Evolutionary conservation across 2,797 vertebrate genomes (phyloP).

Genomic region (Ctenosaura bakeri): DNA sequence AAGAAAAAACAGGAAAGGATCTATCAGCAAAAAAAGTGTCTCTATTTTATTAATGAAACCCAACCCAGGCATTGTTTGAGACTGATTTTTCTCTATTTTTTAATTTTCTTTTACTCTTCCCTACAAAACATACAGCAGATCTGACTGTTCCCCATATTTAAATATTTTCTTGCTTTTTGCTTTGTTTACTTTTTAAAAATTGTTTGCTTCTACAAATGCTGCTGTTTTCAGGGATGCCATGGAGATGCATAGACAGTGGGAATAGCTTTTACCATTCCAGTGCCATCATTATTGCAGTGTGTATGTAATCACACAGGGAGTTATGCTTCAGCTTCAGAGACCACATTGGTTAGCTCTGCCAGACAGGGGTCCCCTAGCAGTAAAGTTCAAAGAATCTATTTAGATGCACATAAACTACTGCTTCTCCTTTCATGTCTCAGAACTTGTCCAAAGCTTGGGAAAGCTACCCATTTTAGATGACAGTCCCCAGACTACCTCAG

Average conservation of each 20-base stretch:
- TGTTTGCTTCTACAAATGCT: conserved; percentile 19
- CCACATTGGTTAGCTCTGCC: not conserved
- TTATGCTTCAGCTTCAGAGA: conserved; percentile 9
- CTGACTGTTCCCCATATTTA: not conserved
- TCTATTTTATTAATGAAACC: not conserved
- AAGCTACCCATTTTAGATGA: too few species aligned
- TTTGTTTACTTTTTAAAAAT: conserved; percentile 3
- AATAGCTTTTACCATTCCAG: not conserved
- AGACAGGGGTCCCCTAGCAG: not conserved
- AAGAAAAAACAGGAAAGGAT: not conserved
- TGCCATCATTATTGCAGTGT: not conserved
- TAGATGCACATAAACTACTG: not conserved
- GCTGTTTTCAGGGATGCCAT: not conserved
- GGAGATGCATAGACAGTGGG: not conserved
- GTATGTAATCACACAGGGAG: not conserved
- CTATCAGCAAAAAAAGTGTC: not conserved
- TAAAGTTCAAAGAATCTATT: not conserved
- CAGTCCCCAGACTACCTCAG: too few species aligned
- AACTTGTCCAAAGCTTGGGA: not conserved
- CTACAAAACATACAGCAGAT: not conserved
- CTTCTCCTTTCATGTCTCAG: not conserved
- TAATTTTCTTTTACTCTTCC: not conserved
- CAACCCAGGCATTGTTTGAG: not conserved
- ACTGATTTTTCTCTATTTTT: not conserved
- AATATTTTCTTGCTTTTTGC: not conserved